A percentile compares a stretch with the other conserved stretches of the same genome.
phyloP scores from a whole-genome alignment of 2,797 vertebrate genomes.

The Steatocranus sp. region DNA sequence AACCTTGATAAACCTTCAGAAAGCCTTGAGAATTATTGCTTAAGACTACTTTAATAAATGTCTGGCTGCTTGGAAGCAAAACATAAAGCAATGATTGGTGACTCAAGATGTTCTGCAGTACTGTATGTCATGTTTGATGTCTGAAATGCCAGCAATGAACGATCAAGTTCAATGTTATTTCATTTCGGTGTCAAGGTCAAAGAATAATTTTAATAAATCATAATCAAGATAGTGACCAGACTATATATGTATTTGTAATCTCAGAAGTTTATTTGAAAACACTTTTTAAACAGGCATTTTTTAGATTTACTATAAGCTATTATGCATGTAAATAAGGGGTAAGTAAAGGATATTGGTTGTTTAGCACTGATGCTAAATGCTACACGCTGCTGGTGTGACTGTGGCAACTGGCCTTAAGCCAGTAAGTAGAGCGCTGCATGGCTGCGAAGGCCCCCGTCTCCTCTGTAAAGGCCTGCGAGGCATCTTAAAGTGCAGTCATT shows the following conservation, averaged over 20 bases:
- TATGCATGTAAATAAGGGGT: background rate
- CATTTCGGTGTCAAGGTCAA: background rate
- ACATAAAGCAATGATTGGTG: background rate
- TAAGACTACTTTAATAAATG: background rate
- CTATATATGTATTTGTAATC: background rate
- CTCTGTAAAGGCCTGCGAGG: conserved; percentile 37
- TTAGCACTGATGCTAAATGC: background rate
- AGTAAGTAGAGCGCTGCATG: background rate
- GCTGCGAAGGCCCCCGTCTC: background rate
- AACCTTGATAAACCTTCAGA: background rate
- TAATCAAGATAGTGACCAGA: background rate
- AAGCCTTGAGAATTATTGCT: background rate
- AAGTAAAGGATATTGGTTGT: background rate
- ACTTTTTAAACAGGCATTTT: background rate
- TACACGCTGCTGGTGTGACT: conserved; percentile 9
- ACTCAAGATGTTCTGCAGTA: background rate
- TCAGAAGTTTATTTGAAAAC: background rate
- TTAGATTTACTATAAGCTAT: background rate
- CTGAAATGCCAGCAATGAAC: background rate
- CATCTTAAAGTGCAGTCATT: conserved; percentile 74
- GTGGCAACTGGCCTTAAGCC: conserved; percentile 14
- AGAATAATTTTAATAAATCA: background rate
- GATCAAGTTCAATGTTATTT: background rate
- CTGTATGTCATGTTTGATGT: background rate
- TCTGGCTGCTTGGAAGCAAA: background rate